phyloP scores from a whole-genome alignment of 2,888 invertebrate genomes.

The Pyrrhia umbra region DNA sequence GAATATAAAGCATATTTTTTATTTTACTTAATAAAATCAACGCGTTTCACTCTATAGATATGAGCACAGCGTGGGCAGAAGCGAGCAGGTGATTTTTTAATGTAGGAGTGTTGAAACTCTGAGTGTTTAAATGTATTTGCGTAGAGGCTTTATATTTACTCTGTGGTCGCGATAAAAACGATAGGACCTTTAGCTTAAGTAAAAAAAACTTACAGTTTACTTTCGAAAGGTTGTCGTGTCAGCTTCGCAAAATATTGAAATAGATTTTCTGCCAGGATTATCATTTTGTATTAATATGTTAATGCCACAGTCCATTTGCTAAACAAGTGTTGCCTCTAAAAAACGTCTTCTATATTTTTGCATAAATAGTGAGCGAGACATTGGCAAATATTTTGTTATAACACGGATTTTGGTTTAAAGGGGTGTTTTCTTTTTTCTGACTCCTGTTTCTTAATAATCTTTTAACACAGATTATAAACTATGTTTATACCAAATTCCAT shows the following conservation, averaged over 20 bases:
- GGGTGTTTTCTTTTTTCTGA: too few species aligned
- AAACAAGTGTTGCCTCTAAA: not conserved
- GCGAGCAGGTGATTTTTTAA: conserved; percentile 22
- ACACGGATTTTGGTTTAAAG: too few species aligned
- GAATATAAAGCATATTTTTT: conserved; percentile 30
- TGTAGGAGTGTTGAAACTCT: conserved; percentile 11
- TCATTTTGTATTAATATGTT: conserved; percentile 6
- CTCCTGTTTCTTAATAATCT: too few species aligned
- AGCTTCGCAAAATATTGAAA: conserved; percentile 1
- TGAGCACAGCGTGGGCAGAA: not conserved
- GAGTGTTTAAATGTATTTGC: conserved; percentile 17
- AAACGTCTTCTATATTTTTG: not conserved
- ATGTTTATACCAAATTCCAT: too few species aligned
- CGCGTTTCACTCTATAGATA: conserved; percentile 28
- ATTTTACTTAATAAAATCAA: conserved; percentile 25
- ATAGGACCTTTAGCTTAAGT: not conserved
- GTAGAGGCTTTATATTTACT: conserved; percentile 12
- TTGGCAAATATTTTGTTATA: not conserved
- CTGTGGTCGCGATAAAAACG: not conserved
- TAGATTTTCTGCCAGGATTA: not conserved
- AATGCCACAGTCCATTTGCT: not conserved
- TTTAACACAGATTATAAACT: too few species aligned
- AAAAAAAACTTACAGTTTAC: not conserved
- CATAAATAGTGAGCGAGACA: not conserved
- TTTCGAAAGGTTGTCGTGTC: not conserved